A percentile compares a stretch with the other conserved stretches of the same genome.
Conservation (phyloP, 2,113 vertebrate species). For the Aldabrachelys gigantea region DNA sequence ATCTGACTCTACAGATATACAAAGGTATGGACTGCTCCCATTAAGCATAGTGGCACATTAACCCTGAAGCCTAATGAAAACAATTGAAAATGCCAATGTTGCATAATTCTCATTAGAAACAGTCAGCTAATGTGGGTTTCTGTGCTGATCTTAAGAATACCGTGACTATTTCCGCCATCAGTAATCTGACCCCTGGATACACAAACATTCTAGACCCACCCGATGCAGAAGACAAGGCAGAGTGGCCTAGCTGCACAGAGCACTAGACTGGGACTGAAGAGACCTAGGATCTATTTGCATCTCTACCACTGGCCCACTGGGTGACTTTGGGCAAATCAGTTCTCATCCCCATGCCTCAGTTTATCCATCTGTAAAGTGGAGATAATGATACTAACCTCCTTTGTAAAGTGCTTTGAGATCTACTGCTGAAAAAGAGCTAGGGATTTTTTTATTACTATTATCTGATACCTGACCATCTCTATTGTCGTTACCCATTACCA, state of each 20-base stretch:
- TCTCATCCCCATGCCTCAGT: background rate
- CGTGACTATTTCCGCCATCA: background rate
- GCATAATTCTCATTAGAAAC: background rate
- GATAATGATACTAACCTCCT: background rate
- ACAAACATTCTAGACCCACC: background rate
- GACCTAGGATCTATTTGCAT: background rate
- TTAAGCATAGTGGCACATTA: background rate
- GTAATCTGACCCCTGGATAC: background rate
- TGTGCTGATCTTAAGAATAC: background rate
- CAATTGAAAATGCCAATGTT: background rate
- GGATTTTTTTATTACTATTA: background rate
- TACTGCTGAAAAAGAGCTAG: background rate
- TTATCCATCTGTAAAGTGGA: background rate
- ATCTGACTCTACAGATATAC: background rate
- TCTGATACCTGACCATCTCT: background rate
- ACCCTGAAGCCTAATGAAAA: background rate
- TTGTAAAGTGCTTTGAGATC: background rate
- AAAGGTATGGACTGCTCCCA: background rate
- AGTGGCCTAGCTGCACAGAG: background rate
- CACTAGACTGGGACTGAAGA: background rate
- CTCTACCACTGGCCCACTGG: background rate
- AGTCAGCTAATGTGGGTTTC: background rate
- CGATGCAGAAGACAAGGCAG: background rate
- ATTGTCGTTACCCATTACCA: background rate
- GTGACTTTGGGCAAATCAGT: background rate